These are phyloP conservation scores for Mactra quadrangularis DNA, from an alignment of 1,140 invertebrate species.

Conservation along the genomic window DNA sequence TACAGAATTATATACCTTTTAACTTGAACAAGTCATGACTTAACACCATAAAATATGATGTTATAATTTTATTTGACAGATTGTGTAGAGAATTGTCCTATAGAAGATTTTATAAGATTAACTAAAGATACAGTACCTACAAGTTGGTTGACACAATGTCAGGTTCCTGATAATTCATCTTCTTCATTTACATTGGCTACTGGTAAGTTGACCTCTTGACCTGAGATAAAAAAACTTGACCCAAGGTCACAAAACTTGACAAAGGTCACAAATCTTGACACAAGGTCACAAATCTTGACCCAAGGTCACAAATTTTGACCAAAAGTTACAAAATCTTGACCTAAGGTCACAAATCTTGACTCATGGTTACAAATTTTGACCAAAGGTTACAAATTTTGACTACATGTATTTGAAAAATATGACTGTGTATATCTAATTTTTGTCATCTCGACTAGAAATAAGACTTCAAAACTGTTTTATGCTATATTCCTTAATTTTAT, in stretches of 20 bases:
- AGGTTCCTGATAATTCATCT: not conserved
- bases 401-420: no score
- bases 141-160: constrained; percentile 50
- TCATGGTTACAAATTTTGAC: no score
- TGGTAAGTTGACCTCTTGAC: not conserved
- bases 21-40: no score
- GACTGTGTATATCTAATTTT: no score
- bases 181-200: not conserved
- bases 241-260: not conserved
- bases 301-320: no score
- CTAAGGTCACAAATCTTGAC: not conserved
- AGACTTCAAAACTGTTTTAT: no score
- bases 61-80: no score
- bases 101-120: constrained; percentile 48
- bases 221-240: not conserved
- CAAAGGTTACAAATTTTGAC: not conserved
- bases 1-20: no score
- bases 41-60: no score
- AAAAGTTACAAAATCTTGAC: not conserved
- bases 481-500: no score
- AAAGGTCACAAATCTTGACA: not conserved
- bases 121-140: constrained; percentile 45
- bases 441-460: no score
- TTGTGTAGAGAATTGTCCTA: constrained; percentile 39
- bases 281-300: not conserved